Evolutionary conservation across 2,797 vertebrate genomes (phyloP).

Genomic region (Crocodylus rhombifer): DNA sequence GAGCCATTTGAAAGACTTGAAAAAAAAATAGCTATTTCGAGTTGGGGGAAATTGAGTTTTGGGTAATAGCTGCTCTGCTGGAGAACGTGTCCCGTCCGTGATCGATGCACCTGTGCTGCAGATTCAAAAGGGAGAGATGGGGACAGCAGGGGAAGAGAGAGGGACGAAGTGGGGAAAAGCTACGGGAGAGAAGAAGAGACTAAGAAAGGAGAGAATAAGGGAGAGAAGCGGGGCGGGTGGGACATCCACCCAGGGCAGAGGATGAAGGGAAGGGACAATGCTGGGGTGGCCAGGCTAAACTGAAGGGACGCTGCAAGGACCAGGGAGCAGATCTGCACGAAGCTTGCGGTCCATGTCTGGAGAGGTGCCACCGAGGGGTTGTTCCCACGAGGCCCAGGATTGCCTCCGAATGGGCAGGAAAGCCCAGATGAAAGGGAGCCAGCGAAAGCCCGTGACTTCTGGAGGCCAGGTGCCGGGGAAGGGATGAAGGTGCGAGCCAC

Average conservation of each 20-base stretch:
- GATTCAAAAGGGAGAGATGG: slow-evolving; percentile 67
- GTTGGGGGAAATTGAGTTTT: slow-evolving; percentile 63
- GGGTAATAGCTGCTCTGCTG: slow-evolving; percentile 63
- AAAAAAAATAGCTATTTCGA: slow-evolving; percentile 40
- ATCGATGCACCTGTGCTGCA: slow-evolving; percentile 76
- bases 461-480: background rate
- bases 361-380: background rate
- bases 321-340: slow-evolving; percentile 42
- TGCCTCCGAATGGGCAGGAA: background rate
- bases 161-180: background rate
- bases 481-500: background rate
- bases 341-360: background rate
- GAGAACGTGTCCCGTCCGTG: slow-evolving; percentile 56
- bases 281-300: slow-evolving; percentile 64
- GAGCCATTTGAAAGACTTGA: slow-evolving; percentile 44
- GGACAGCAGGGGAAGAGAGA: slow-evolving; percentile 11
- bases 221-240: no score
- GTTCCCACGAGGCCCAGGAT: background rate
- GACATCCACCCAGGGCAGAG: no score
- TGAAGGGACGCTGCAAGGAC: slow-evolving; percentile 74
- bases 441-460: background rate
- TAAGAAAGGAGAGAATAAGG: background rate
- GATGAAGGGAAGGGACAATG: background rate
- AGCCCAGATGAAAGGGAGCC: slow-evolving; percentile 41
- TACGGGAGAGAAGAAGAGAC: background rate